Evolutionary conservation across 2,888 invertebrate genomes (phyloP), one percentile per base, ranked within the genome.

Genomic region (Pachymerium ferrugineum): DNA sequence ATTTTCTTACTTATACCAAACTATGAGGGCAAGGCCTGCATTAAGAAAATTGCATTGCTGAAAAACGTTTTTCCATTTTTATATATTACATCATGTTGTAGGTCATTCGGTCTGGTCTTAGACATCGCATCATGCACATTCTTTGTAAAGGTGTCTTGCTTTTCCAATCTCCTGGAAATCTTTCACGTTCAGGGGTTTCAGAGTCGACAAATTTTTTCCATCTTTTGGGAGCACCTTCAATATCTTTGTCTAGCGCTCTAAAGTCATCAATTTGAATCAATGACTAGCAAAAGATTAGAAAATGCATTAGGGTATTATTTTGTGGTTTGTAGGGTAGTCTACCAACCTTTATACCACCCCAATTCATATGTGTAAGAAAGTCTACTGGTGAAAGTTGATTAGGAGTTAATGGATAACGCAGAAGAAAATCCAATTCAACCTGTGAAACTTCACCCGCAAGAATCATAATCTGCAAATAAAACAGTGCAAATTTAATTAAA

Each of bases 141-240:
- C 94, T 87, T 82, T 97, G 97, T 22, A 97, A 84, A 0, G 94
- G 89, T 0, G 93, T 91, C 85, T 96, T 97, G 81, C 93, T 95
- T 83, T 97, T 97, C 97, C 97, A 97, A 84, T 97, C 97, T 75
- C 96, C 95, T 0, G 97, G 97, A 82, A 97, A 93, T 82, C 96
- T 97, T 81, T 97, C 97, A 78, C 93, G 89, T 83, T 97, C 97
- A 0, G 97, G 96, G 79, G 91, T 90, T 81, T 97, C 97, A 79
- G 92, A 90, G 84, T 97, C 97, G 0, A 97, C 92, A 79, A 97
- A 89, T 83, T 97, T 97, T 83, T 96, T 96, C 97, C 97, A 97
- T 74, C 96, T 87, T 81, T 97, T 97, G n/a, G 93, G 90, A 0
- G 95, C 94, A 2, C 91, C 94, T 84, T 97, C 97, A 78, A 97